These are phyloP conservation scores for Seriola aureovittata DNA, from an alignment of 2,113 vertebrate genomes.

Conservation along the genomic window DNA sequence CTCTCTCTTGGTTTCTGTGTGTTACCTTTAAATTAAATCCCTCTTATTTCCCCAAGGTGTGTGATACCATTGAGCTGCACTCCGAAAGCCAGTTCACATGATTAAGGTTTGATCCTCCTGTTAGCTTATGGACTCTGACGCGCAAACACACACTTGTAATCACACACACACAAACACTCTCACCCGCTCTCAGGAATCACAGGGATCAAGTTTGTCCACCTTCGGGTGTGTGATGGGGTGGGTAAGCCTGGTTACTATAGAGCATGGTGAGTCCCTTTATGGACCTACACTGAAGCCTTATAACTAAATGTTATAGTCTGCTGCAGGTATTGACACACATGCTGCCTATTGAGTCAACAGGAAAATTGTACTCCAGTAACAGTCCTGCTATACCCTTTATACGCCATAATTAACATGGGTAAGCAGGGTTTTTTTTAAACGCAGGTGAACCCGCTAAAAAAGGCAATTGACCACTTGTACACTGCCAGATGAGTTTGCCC, in stretches of 20 bases:
- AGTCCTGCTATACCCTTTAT: no score
- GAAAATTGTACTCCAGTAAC: no score
- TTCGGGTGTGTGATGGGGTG: constrained; percentile 22
- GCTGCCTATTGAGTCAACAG: neutral
- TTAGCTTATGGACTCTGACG: neutral
- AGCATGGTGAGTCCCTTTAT: constrained; percentile 33
- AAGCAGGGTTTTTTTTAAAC: no score
- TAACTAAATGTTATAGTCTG: constrained; percentile 1
- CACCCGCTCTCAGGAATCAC: neutral
- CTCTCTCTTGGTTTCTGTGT: neutral
- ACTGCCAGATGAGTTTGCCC: no score
- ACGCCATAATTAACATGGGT: no score
- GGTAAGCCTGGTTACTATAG: constrained; percentile 7
- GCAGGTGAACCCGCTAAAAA: no score
- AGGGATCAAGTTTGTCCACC: constrained; percentile 1
- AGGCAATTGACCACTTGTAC: no score
- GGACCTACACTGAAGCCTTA: constrained; percentile 7
- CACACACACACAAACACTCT: constrained; percentile 1
- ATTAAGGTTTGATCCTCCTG: constrained; percentile 22
- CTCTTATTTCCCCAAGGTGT: constrained; percentile 24
- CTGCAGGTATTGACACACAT: constrained; percentile 6
- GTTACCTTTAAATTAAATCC: constrained; percentile 27
- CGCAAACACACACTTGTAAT: constrained; percentile 22
- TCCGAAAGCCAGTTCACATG: constrained; percentile 25
- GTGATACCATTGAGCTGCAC: neutral